Base-by-base conservation (phyloP, 2,888 invertebrate species). In the Tupiocoris notatus region DNA sequence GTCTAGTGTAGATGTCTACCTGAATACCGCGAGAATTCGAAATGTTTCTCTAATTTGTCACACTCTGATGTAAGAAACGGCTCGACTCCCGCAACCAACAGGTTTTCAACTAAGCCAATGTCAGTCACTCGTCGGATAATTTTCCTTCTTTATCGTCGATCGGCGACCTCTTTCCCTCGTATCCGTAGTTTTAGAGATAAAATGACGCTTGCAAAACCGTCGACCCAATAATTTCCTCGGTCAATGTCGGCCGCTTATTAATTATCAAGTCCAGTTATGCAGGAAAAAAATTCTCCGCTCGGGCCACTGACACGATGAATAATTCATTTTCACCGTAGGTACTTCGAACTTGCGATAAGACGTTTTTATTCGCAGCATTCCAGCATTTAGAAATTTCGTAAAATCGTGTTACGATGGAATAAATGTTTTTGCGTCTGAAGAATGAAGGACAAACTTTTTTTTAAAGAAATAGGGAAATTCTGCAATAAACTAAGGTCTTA, bases 101-200 rank as follows among this genome's bases (percentile, higher is more conserved):
- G 75, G 75, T 75, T 66, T 39, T 39, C 66, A 75, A 75, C 58
- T 75, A 39, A 75, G 75, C 59, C 75, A 75, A 75, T 75, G 75
- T 75, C 75, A 66, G 65, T 59, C 75, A 66, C 39, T 66, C 75
- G 65, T 16, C 25, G 20, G 58, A 58, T 66, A 39, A 59, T n/a
- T 23, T 75, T 59, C 75, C 75, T 66, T 66, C 61, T 66, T 73
- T 54, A 63, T 65, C 65, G 39, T 12, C 39, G 12, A 18, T 65
- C 65, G 12, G n/a, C 23, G 23, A 16, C 25, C 17, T 64, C 16
- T 23, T n/a, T n/a, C n/a, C n/a, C 39, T 39, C 39, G 39, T 3
- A 3, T 39, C 39, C 39, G 39, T 39, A 39, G 39, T 39, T 39
- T 39, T 39, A 39, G 3, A 39, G 39, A 39, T 7, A 39, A 39